phyloP scores from a whole-genome alignment of 2,888 invertebrate species.

The Chironomus tentans region DNA sequence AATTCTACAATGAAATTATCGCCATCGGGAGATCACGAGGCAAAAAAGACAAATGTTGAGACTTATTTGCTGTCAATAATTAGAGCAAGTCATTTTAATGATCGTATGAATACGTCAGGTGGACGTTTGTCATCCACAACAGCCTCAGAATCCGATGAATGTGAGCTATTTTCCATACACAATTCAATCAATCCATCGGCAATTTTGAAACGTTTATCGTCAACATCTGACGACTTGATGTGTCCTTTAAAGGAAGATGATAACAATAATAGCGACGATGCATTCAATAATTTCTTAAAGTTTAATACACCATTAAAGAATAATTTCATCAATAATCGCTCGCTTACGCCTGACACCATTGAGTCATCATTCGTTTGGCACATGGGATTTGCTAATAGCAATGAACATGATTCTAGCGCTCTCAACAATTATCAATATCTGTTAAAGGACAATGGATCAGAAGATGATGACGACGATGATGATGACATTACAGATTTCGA shows the following conservation, averaged over 20 bases:
- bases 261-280: slow-evolving; percentile 13
- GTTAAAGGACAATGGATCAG: slow-evolving; percentile 20
- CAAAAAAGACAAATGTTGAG: slow-evolving; percentile 24
- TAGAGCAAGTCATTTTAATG: slow-evolving; percentile 23
- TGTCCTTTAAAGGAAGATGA: not conserved
- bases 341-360: slow-evolving; percentile 1
- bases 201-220: slow-evolving; percentile 8
- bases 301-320: slow-evolving; percentile 26
- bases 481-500: slow-evolving; percentile 24
- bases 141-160: slow-evolving; percentile 22
- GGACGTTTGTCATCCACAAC: slow-evolving; percentile 23
- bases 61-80: slow-evolving; percentile 24
- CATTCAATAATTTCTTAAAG: slow-evolving; percentile 22
- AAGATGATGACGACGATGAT: slow-evolving; percentile 28
- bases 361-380: slow-evolving; percentile 24
- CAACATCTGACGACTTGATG: not conserved
- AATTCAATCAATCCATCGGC: not conserved
- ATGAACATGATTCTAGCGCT: not conserved
- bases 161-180: slow-evolving; percentile 25
- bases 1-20: not conserved
- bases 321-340: slow-evolving; percentile 21
- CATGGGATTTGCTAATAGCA: slow-evolving; percentile 7
- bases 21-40: not conserved
- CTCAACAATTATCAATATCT: slow-evolving; percentile 12
- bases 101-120: slow-evolving; percentile 24